phyloP scores from a whole-genome alignment of 1,140 invertebrate species.

The Eulimnadia texana region DNA sequence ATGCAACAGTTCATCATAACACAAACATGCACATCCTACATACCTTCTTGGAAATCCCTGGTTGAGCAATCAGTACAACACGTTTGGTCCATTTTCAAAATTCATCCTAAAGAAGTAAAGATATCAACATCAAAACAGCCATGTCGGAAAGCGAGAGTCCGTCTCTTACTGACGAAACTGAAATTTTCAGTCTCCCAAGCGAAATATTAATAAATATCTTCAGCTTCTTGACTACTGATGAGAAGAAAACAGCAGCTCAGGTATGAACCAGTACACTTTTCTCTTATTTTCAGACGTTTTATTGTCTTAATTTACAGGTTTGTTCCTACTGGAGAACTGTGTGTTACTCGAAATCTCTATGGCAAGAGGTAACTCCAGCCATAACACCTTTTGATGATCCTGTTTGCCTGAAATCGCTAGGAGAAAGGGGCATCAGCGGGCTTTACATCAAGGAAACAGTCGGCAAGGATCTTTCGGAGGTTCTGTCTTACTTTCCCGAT shows the following conservation, averaged over 20 bases:
- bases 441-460: background rate
- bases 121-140: no score
- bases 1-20: no score
- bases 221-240: background rate
- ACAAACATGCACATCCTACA: no score
- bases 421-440: background rate
- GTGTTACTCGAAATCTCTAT: conserved; percentile 9
- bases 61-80: no score
- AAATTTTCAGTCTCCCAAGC: background rate
- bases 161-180: no score
- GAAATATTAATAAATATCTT: conserved; percentile 8
- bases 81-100: no score
- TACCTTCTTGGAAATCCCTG: no score
- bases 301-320: conserved; percentile 10
- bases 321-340: conserved; percentile 23
- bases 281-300: conserved; percentile 5
- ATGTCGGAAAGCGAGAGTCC: no score
- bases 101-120: no score
- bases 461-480: no score
- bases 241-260: background rate
- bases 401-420: background rate
- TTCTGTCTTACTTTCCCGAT: no score
- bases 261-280: background rate
- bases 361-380: background rate
- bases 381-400: background rate